Conservation (phyloP, 2,888 invertebrate genomes). For the Leptarthrus brevirostris region DNA sequence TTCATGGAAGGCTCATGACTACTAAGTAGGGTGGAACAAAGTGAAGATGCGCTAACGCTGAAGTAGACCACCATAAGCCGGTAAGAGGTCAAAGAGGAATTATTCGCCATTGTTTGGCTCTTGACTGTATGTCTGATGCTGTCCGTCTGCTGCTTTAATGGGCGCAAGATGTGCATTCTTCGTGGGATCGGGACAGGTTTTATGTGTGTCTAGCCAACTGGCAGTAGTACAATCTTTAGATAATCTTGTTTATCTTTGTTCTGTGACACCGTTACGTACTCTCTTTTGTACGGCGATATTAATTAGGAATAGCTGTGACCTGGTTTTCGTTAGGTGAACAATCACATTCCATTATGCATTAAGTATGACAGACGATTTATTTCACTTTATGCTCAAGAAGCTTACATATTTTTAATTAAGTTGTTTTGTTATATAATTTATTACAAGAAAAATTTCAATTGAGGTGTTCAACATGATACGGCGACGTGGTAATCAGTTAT, state of each 20-base stretch:
- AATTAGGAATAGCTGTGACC: constrained; percentile 14
- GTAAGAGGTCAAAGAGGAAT: constrained; percentile 22
- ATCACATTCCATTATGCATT: not conserved
- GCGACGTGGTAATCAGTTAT: too few relatives aligned
- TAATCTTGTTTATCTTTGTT: constrained; percentile 19
- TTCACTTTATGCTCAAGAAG: too few relatives aligned
- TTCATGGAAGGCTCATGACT: not conserved
- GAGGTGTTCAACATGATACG: too few relatives aligned
- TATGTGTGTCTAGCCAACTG: too few relatives aligned
- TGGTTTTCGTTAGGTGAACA: not conserved
- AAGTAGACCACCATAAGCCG: constrained; percentile 15
- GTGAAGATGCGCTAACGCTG: constrained; percentile 20
- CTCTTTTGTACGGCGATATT: not conserved
- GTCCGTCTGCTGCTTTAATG: not conserved
- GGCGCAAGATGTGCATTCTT: constrained; percentile 5
- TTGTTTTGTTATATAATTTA: too few relatives aligned
- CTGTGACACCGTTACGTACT: constrained; percentile 15
- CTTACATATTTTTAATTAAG: too few relatives aligned
- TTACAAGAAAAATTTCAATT: too few relatives aligned
- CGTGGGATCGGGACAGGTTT: not conserved
- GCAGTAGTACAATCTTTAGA: constrained; percentile 2
- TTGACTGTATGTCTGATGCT: not conserved
- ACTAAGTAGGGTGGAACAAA: constrained; percentile 22
- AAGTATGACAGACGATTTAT: too few relatives aligned
- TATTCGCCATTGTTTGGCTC: constrained; percentile 15